Conservation (phyloP, 1,140 invertebrate species). For the Megalopta genalis region DNA sequence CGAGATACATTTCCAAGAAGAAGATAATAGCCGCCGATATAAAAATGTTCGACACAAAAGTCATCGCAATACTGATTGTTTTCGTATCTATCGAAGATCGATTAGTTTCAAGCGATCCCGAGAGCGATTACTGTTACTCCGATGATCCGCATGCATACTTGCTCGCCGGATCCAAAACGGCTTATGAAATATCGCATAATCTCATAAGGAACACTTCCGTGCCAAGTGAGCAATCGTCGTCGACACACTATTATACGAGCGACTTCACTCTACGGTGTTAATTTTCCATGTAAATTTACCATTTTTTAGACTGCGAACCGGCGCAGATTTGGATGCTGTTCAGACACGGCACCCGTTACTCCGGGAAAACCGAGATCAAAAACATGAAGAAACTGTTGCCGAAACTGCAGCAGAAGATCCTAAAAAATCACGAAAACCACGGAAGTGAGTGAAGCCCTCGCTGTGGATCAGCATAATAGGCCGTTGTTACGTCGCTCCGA, state of each 20-base stretch:
- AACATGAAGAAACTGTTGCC: slow-evolving; percentile 62
- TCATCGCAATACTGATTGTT: slow-evolving; percentile 1
- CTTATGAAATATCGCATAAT: slow-evolving; percentile 73
- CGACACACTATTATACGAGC: not conserved
- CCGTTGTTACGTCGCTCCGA: not conserved
- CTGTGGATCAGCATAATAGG: too few species aligned
- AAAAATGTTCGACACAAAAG: slow-evolving; percentile 9
- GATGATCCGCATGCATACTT: slow-evolving; percentile 76
- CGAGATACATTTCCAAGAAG: not conserved
- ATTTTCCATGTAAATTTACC: not conserved
- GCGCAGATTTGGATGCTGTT: slow-evolving; percentile 72
- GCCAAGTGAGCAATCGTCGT: slow-evolving; percentile 67
- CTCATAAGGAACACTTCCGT: slow-evolving; percentile 66
- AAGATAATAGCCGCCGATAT: not conserved
- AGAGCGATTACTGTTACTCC: slow-evolving; percentile 71
- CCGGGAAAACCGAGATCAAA: slow-evolving; percentile 55
- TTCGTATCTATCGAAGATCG: not conserved
- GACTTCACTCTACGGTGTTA: too few species aligned
- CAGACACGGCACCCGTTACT: slow-evolving; percentile 75
- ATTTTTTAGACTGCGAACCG: slow-evolving; percentile 64
- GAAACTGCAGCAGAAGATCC: slow-evolving; percentile 65
- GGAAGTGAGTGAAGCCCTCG: slow-evolving; percentile 60
- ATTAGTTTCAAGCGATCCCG: not conserved
- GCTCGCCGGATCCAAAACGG: slow-evolving; percentile 74
- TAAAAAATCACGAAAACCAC: slow-evolving; percentile 64